Evolutionary conservation across 1,140 invertebrate genomes (phyloP), one percentile per base, ranked within the genome.

Genomic region (Cherax destructor): DNA sequence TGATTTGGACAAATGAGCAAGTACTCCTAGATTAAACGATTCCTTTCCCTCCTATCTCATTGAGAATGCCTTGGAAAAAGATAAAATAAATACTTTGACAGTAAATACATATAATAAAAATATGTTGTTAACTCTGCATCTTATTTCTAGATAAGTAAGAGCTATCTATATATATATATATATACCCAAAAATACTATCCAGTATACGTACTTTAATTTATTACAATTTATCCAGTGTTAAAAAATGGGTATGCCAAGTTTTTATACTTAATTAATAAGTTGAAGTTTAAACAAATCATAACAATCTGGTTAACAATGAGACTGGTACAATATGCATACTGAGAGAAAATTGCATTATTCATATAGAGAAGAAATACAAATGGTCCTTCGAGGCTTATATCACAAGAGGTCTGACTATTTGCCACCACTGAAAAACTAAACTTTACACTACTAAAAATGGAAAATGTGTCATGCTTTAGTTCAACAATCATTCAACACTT

Each of bases 31-130:
- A 30, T 69, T 41, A 41, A 83, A 83, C 69, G 61, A 83, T 65
- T 83, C 56, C 81, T 69, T 59, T 69, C 81, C 69, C 81, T 83
- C 81, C 49, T 83, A 83, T 83, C 81, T 83, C 61, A 59, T 24
- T 83, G 56, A 83, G 81, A 83, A 83, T 83, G 81, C 61, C 81
- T 83, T 83, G 59, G 30, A 69, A 83, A 61, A 83, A 65, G 69
- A 61, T 52, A 65, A 83, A 83, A 83, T 83, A 83, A 83, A 83
- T 83, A 83, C 81, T 83, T 65, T 83, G 81, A 83, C 81, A 83
- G 61, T 69, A 83, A 83, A 83, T 69, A 83, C 61, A 83, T 83
- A 83, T 10, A 74, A 69, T 69, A 30, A 74, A 74, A 74, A 83
- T 69, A 69, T 83, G 81, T 47, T 69, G 69, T 83, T 69, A 69